These are phyloP conservation scores for Syrmaticus mikado DNA, from an alignment of 2,113 vertebrate genomes.

Conservation along the genomic window DNA sequence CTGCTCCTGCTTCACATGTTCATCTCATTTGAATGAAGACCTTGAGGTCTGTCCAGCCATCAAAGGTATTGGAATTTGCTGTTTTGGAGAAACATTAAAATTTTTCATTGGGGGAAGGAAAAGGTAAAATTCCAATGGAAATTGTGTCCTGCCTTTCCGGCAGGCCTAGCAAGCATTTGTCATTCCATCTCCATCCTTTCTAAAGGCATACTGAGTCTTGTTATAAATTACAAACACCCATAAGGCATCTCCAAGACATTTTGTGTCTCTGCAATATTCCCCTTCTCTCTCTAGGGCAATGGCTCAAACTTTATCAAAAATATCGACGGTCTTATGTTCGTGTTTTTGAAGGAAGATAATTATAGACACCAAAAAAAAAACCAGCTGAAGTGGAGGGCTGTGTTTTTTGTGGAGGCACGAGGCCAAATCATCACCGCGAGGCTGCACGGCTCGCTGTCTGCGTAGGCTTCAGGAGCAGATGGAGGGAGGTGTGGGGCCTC, in stretches of 20 bases:
- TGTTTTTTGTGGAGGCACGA: neutral
- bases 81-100: conserved; percentile 7
- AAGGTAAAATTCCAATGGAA: conserved; percentile 57
- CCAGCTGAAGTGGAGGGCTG: neutral
- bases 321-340: neutral
- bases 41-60: conserved; percentile 26
- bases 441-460: conserved; percentile 61
- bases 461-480: conserved; percentile 46
- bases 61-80: conserved; percentile 40
- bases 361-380: conserved; percentile 24
- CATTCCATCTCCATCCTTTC: neutral
- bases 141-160: conserved; percentile 22
- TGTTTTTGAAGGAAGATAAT: conserved; percentile 18
- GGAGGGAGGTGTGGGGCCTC: conserved; percentile 35
- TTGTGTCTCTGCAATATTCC: neutral
- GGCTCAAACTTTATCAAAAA: conserved; percentile 38
- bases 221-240: neutral
- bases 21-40: conserved; percentile 43
- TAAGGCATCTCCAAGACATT: neutral
- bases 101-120: conserved; percentile 31
- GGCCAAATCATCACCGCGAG: conserved; percentile 42
- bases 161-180: neutral
- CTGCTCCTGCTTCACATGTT: neutral
- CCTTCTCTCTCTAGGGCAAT: neutral
- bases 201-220: conserved; percentile 1